These are phyloP conservation scores for Schizopygopsis pylzovi DNA, from an alignment of 2,797 vertebrate genomes.

Conservation along the genomic window DNA sequence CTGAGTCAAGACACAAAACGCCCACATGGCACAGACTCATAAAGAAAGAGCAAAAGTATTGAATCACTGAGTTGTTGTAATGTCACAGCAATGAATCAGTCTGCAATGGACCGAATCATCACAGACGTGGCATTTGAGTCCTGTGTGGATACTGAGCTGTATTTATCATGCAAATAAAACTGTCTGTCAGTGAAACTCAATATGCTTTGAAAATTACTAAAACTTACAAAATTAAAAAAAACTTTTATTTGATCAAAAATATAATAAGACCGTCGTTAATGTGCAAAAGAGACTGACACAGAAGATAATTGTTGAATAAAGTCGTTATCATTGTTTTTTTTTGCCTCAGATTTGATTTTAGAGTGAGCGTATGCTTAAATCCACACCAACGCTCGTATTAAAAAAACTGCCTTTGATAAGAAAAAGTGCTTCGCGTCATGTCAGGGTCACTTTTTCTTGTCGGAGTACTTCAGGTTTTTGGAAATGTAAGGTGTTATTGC, in stretches of 20 bases:
- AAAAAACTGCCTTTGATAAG: not conserved
- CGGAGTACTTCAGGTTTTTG: no score
- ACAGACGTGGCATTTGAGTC: not conserved
- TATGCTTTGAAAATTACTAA: not conserved
- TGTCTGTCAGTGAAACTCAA: not conserved
- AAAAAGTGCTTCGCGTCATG: no score
- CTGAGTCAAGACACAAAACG: conserved; percentile 30
- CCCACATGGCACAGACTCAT: not conserved
- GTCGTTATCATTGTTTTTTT: not conserved
- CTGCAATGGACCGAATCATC: not conserved
- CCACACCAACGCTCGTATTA: not conserved
- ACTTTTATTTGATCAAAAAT: not conserved
- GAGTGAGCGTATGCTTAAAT: not conserved
- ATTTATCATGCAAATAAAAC: not conserved
- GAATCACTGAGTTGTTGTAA: conserved; percentile 8
- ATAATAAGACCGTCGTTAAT: not conserved
- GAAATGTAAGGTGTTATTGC: no score
- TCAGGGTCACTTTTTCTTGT: no score
- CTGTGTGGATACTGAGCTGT: not conserved
- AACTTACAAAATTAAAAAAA: not conserved
- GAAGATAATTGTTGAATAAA: not conserved
- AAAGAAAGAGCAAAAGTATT: not conserved
- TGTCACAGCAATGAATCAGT: not conserved
- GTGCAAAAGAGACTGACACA: not conserved
- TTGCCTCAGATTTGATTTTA: not conserved